These are phyloP conservation scores for Gulo gulo DNA, from an alignment of 2,113 vertebrate genomes.

Conservation along the genomic window DNA sequence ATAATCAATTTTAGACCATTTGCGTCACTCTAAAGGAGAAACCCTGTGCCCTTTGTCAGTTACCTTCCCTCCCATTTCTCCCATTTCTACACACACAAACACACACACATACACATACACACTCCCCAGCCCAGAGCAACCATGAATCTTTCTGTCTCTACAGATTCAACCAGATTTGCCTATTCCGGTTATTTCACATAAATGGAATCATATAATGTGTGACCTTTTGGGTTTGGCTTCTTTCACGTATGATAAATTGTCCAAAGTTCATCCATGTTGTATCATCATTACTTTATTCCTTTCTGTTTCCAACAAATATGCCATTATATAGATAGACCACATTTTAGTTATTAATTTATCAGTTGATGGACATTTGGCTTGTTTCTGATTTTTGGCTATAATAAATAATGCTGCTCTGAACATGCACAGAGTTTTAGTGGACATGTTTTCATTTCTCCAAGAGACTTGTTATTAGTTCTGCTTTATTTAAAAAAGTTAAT, in stretches of 20 bases:
- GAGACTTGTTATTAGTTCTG: slow-evolving; percentile 30
- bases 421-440: not conserved
- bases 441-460: slow-evolving; percentile 20
- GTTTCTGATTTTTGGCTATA: not conserved
- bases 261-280: not conserved
- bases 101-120: not conserved
- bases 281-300: not conserved
- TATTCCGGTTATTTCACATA: not conserved
- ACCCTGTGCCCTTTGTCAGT: not conserved
- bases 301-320: not conserved
- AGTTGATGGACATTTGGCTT: not conserved
- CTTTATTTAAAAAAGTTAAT: not conserved
- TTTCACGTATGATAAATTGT: slow-evolving; percentile 7
- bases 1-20: slow-evolving; percentile 7
- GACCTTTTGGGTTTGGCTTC: slow-evolving; percentile 1
- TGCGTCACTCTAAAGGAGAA: not conserved
- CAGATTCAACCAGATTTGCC: not conserved
- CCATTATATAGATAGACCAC: not conserved
- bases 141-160: not conserved
- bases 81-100: not conserved
- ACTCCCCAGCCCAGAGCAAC: not conserved
- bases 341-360: not conserved
- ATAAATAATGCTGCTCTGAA: not conserved
- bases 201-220: not conserved
- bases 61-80: not conserved